Percentiles rank a stretch among this genome's conserved stretches.
Evolutionary conservation across 2,113 vertebrate species (phyloP).

Genomic region (Misgurnus mizolepis): DNA sequence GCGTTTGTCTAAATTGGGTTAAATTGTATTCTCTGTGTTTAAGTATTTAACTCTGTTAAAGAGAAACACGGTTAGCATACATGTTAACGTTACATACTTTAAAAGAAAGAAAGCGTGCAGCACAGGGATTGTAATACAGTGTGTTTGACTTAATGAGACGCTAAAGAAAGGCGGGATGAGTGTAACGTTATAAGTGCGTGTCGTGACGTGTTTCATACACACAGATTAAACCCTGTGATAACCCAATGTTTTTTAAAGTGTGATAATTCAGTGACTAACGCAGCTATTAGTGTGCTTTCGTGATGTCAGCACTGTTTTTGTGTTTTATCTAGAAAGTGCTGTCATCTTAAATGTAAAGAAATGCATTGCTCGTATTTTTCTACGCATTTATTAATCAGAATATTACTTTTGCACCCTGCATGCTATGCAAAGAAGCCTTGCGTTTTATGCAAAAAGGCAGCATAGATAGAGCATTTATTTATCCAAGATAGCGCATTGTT

Average conservation of each 20-base stretch:
- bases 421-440: not conserved
- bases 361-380: too few relatives aligned
- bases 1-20: not conserved
- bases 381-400: not conserved
- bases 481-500: not conserved
- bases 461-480: not conserved
- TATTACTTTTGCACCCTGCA: not conserved
- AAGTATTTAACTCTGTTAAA: not conserved
- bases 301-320: not conserved
- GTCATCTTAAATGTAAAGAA: not conserved
- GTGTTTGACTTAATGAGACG: not conserved
- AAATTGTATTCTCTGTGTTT: not conserved
- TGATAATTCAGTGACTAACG: not conserved
- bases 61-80: too few relatives aligned
- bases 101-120: not conserved
- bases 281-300: not conserved
- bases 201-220: slow-evolving; percentile 9
- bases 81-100: too few relatives aligned
- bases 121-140: not conserved
- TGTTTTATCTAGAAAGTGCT: not conserved
- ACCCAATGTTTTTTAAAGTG: not conserved
- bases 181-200: not conserved
- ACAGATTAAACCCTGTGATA: not conserved
- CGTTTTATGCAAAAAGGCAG: not conserved
- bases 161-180: slow-evolving; percentile 25